Base-by-base conservation (phyloP, 2,888 invertebrate genomes). In the Schizaphis graminum region DNA sequence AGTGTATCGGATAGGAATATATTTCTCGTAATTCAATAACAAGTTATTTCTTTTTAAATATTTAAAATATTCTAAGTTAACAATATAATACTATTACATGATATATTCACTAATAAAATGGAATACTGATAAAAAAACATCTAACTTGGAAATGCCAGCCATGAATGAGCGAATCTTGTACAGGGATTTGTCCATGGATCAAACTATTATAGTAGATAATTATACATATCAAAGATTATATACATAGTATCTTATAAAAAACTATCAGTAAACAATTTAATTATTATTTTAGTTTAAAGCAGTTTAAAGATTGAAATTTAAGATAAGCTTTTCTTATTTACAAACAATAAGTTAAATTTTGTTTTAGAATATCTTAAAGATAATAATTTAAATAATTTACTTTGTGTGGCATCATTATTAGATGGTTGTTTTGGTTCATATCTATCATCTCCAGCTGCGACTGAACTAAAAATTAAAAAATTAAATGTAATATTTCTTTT, bases 391-490 rank as follows among this genome's bases (percentile, higher is more conserved):
- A 57, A 67, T 57, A 87, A 8, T 26, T 93, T 94, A 94, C 94
- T 94, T 91, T 91, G 86, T 41, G 85, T 94, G 41, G 67, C 67
- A 61, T 94, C 94, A 86, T 49, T 47, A 67, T 24, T 13, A 41
- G 44, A 16, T 67, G 3, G 49, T 21, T 86, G 85, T 67, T 67
- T 94, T 61, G 5, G 24, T 91, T 94, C 94, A 53, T 87, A 86
- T 91, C 28, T 53, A 53, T 94, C 21, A 28, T 94, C 91, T 86
- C 10, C 35, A 91, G 4, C 10, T 41, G 28, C 26, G 44, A 28
- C 7, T 16, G 86, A 67, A 85, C 94, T 94, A 67, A 49, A 94
- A 85, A 26, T 77, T 2, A 91, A 61, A 67, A 24, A 67, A 61
- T 35, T n/a, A 56, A 35, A 35, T 35, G 21, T 67, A 35, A 35